Evolutionary conservation across 2,888 invertebrate species (phyloP).

Genomic region (Drosophila pseudotakahashii): DNA sequence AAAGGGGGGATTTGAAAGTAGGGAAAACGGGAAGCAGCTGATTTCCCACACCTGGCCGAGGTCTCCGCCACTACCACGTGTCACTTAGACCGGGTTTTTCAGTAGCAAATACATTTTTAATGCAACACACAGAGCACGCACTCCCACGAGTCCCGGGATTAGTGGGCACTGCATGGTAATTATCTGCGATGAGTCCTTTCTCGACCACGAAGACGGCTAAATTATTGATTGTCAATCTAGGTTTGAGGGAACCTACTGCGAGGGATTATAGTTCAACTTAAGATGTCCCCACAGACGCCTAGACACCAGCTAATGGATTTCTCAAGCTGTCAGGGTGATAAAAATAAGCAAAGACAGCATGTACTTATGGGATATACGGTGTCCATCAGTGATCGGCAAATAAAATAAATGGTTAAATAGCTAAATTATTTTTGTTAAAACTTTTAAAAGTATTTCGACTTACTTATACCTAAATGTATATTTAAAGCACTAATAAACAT

Average conservation of each 20-base stretch:
- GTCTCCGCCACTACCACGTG: slow-evolving; percentile 36
- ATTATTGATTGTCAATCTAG: slow-evolving; percentile 40
- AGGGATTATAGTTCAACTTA: slow-evolving; percentile 4
- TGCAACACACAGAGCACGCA: slow-evolving; percentile 39
- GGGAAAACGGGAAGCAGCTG: background rate
- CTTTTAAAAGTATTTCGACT: too few species aligned
- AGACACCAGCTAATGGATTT: slow-evolving; percentile 15
- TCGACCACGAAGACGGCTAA: slow-evolving; percentile 20
- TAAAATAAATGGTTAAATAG: too few species aligned
- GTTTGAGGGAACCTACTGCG: slow-evolving; percentile 8
- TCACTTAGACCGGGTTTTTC: slow-evolving; percentile 46
- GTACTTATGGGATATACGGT: background rate
- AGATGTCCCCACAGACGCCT: slow-evolving; percentile 24
- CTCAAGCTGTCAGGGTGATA: background rate
- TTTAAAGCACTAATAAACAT: too few species aligned
- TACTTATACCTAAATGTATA: too few species aligned
- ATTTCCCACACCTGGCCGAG: slow-evolving; percentile 8
- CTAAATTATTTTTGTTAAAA: too few species aligned
- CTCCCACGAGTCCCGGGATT: slow-evolving; percentile 42
- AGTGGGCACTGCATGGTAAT: slow-evolving; percentile 48
- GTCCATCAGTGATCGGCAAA: background rate
- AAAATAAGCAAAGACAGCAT: background rate
- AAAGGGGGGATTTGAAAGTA: background rate
- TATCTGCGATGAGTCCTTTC: slow-evolving; percentile 45
- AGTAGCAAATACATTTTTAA: slow-evolving; percentile 63